These are phyloP conservation scores for Hylaeus anthracinus DNA, from an alignment of 1,140 invertebrate species.

Conservation along the genomic window DNA sequence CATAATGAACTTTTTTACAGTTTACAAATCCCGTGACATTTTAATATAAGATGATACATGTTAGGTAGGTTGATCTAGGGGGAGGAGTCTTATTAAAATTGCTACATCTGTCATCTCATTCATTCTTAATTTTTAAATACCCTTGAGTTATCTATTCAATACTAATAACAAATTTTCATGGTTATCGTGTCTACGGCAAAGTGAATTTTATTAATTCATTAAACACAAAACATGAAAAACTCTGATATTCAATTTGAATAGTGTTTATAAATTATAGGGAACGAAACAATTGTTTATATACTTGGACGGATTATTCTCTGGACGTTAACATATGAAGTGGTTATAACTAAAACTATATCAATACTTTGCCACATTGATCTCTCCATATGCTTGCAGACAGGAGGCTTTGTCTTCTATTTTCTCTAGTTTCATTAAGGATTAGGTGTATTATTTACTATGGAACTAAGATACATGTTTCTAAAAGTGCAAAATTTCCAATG, in stretches of 20 bases:
- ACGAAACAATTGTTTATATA: background rate
- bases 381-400: constrained; percentile 78
- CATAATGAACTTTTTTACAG: background rate
- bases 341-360: constrained; percentile 26
- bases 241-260: background rate
- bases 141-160: background rate
- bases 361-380: constrained; percentile 62
- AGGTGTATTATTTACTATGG: constrained; percentile 55
- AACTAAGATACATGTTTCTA: constrained; percentile 39
- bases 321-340: background rate
- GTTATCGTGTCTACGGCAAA: background rate
- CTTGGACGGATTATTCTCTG: background rate
- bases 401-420: constrained; percentile 71
- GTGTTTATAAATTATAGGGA: background rate
- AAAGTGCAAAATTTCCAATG: background rate
- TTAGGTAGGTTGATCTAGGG: constrained; percentile 10
- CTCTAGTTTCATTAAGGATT: constrained; percentile 57
- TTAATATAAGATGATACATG: background rate
- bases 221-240: background rate
- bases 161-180: background rate
- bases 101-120: background rate
- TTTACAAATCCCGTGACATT: background rate
- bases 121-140: background rate
- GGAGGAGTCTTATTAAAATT: background rate
- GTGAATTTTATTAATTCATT: background rate